Evolutionary conservation across 1,140 invertebrate species (phyloP), one percentile per base, ranked within the genome.

Genomic region (Aphelinus certus): DNA sequence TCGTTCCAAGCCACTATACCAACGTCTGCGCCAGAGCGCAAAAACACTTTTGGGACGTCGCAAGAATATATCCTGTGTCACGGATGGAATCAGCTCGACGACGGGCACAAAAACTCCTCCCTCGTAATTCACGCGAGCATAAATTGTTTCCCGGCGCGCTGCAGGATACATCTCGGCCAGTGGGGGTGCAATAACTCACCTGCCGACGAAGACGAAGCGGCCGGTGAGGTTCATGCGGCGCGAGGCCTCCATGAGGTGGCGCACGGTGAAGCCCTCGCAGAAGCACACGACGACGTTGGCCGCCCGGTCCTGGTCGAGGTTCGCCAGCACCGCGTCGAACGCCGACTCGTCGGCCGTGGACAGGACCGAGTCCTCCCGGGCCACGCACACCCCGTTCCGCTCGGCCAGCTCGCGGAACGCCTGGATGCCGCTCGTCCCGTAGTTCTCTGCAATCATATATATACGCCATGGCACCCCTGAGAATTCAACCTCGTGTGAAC

Each of bases 221-320:
- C 90, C 90, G 2, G 88, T 90, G n/a, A 91, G 84, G 76, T 91
- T 90, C n/a, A 91, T 82, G 55, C 91, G 86, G 76, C 90, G 89
- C 2, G 91, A 90, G 1, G 94, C 93, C 73, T 88, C 88, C 71
- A 95, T 87, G n/a, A 95, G 85, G 9, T 90, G 91, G 69, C 91
- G 84, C 56, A 95, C 91, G 0, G 93, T 94, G 82, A 90, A 89
- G 3, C 94, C 94, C 86, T 95, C 94, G 85, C 94, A 95, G 88
- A 95, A 95, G 84, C 94, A 95, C 2, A 95, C 93, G n/a, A 95
- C 91, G 3, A 95, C 94, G 53, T 89, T 87, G 4, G 92, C 92
- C 53, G 89, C 89, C 6, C 86, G 85, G 75, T 91, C 91, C 79
- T 90, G 87, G 69, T 88, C 83, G 6, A 94, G 86, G 72, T 90